Evolutionary conservation across 2,113 vertebrate genomes (phyloP).

Genomic region (Orthonyx spaldingii): DNA sequence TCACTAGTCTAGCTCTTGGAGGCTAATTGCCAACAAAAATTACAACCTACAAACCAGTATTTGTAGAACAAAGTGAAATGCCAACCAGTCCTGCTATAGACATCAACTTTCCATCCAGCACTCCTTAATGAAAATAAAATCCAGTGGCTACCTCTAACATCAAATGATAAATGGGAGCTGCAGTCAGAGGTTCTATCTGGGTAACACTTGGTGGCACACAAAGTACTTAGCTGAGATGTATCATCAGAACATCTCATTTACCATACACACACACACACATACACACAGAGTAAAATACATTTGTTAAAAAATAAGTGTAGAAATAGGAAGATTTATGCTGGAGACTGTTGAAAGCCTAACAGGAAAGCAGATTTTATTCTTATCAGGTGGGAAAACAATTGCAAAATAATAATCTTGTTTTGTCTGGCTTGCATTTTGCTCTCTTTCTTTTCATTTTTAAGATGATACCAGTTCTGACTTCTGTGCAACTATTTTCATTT

Average conservation of each 20-base stretch:
- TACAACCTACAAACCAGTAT: neutral
- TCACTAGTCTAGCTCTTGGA: neutral
- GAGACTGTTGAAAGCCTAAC: neutral
- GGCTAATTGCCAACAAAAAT: neutral
- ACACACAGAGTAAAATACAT: neutral
- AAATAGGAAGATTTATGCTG: neutral
- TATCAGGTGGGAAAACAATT: slow-evolving; percentile 40
- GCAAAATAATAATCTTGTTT: slow-evolving; percentile 31
- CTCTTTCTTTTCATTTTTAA: neutral
- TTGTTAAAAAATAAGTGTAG: neutral
- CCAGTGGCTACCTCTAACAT: neutral
- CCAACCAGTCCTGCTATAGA: neutral
- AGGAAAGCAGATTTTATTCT: slow-evolving; percentile 35
- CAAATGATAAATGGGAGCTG: neutral
- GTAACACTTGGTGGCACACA: neutral
- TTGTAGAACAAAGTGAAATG: neutral
- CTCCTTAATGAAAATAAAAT: neutral
- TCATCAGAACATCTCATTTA: neutral
- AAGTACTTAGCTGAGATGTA: neutral
- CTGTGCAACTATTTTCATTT: neutral
- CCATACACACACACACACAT: neutral
- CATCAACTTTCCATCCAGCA: neutral
- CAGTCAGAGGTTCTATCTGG: neutral
- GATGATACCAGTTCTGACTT: neutral
- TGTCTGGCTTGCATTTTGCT: neutral